phyloP scores from a whole-genome alignment of 2,113 vertebrate species.

The Naja naja region DNA sequence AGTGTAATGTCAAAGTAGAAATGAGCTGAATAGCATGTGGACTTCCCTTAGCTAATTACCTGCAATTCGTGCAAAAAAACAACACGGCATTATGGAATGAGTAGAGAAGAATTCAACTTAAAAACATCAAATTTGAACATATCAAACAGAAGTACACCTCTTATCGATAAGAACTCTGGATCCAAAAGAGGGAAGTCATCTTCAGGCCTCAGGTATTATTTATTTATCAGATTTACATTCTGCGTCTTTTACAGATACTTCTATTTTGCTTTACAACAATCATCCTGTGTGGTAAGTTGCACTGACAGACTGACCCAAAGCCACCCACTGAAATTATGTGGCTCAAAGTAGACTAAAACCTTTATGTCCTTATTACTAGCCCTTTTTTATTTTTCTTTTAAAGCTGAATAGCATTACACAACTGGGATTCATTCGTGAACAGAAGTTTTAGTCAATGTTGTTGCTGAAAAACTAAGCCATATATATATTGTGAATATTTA shows the following conservation, averaged over 20 bases:
- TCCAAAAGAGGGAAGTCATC: constrained; percentile 64
- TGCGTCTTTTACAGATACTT: background rate
- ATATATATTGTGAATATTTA: background rate
- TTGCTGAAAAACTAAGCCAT: background rate
- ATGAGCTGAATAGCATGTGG: background rate
- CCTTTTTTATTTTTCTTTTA: background rate
- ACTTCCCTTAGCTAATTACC: constrained; percentile 78
- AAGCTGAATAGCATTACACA: background rate
- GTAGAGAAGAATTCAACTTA: constrained; percentile 71
- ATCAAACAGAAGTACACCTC: constrained; percentile 48
- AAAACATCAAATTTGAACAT: constrained; percentile 59
- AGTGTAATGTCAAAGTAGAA: background rate
- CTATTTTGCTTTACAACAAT: background rate
- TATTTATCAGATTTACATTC: background rate
- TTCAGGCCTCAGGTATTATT: constrained; percentile 66
- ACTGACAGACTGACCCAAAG: background rate
- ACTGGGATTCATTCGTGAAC: background rate
- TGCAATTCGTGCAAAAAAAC: constrained; percentile 85
- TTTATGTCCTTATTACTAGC: background rate
- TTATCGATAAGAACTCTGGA: constrained; percentile 41
- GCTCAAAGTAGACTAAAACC: background rate
- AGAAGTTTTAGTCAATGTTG: background rate
- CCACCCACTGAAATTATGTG: background rate
- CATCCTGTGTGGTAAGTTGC: background rate
- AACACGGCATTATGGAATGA: constrained; percentile 75